Evolutionary conservation across 2,113 vertebrate genomes (phyloP), one percentile per base, ranked within the genome.

Genomic region (Fregetta grallaria): DNA sequence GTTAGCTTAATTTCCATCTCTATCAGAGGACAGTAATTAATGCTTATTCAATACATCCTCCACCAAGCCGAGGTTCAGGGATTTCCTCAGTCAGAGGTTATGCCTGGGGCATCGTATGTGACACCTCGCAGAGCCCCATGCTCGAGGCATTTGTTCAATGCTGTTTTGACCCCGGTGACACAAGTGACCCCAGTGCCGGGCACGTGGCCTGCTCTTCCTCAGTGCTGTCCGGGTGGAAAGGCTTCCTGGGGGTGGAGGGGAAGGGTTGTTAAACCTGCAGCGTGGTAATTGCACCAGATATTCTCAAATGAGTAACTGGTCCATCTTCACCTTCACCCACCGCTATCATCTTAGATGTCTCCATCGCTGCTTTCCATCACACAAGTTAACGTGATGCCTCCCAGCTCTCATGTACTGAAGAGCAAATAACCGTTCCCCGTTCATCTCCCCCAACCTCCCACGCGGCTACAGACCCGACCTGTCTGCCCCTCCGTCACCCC

Each of bases 361-460:
- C 58, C 55, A 19, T 6, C 21, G 1, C 67, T 16, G 0, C 16
- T 38, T 53, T 7, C 82, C 79, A 29, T 7, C 61, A 13, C 68
- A n/a, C 19, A 2, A 8, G 5, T 27, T 15, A 66, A 12, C n/a
- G 2, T 0, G 1, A 10, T 1, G 2, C 13, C 29, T 52, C 45
- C 47, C 7, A 36, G 15, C 13, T 40, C 42, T 25, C 34, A 11
- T 4, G 8, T 1, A 2, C 32, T 0, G 7, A 56, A 7, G 38
- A 55, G n/a, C 30, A 38, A 59, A 42, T 3, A 40, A 8, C 8
- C 34, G 4, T 26, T 55, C 15, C 42, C 56, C 23, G 9, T 10
- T 9, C 61, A 26, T 1, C 23, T 30, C 45, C 50, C 50, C 63
- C 26, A 2, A 9, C 17, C 30, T 19, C 21, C 72, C 68, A 25